Evolutionary conservation across 2,797 vertebrate genomes (phyloP).

Genomic region (Malurus splendens): DNA sequence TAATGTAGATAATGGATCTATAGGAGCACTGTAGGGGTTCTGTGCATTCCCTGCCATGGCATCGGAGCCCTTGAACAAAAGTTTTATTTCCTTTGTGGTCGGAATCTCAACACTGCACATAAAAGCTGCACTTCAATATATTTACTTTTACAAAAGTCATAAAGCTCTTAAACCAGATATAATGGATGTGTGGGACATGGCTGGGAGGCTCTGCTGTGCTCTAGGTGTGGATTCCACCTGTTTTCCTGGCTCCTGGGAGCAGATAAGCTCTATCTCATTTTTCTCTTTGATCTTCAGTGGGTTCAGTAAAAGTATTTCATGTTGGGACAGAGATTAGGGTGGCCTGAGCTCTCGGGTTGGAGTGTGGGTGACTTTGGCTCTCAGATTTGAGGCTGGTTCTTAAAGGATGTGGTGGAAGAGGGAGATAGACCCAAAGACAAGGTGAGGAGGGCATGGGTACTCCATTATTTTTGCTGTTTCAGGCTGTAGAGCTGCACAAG

Average conservation of each 20-base stretch:
- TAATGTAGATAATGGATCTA: background rate
- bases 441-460: background rate
- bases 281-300: background rate
- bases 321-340: background rate
- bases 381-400: background rate
- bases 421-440: background rate
- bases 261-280: background rate
- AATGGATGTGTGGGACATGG: accelerated
- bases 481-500: background rate
- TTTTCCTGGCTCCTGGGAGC: background rate
- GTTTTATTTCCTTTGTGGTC: background rate
- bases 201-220: background rate
- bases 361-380: background rate
- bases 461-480: background rate
- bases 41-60: background rate
- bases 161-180: background rate
- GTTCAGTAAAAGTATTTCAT: background rate
- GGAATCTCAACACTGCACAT: background rate
- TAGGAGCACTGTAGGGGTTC: background rate
- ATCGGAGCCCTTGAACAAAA: background rate
- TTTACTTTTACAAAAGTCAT: background rate
- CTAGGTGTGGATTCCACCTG: background rate
- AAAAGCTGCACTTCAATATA: background rate
- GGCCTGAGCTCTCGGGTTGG: background rate
- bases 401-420: background rate